Percentiles rank a stretch among this genome's conserved stretches.
Evolutionary conservation across 2,113 vertebrate genomes (phyloP).

Genomic region (Chaetodon auriga): DNA sequence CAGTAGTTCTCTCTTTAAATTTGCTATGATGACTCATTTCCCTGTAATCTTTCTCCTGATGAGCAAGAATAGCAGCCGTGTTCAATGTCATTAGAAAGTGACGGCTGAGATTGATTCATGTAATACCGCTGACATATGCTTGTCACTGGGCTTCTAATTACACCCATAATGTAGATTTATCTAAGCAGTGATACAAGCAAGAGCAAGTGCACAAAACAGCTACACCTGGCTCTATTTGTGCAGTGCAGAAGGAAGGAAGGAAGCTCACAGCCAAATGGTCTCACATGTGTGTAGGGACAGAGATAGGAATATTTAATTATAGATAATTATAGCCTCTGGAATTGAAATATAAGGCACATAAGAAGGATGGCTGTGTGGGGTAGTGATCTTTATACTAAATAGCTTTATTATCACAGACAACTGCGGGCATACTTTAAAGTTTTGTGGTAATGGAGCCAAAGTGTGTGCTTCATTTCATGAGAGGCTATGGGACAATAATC

Average conservation of each 20-base stretch:
- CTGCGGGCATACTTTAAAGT: conserved; percentile 22
- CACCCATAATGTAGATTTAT: conserved; percentile 72
- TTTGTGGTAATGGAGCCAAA: conserved; percentile 42
- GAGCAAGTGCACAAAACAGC: conserved; percentile 3
- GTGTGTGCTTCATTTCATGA: conserved; percentile 33
- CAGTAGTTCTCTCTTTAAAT: conserved; percentile 22
- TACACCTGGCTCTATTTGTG: conserved; percentile 12
- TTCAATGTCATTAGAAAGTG: conserved; percentile 57
- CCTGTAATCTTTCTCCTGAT: conserved; percentile 37
- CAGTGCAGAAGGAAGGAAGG: background rate
- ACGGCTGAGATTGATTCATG: conserved; percentile 71
- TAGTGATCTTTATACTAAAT: conserved; percentile 47
- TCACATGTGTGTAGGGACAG: background rate
- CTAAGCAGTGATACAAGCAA: conserved; percentile 36
- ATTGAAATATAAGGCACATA: conserved; percentile 54
- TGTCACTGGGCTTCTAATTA: conserved; percentile 68
- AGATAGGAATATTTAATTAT: conserved; percentile 50
- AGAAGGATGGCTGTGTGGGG: conserved; percentile 9
- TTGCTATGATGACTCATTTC: conserved; percentile 47
- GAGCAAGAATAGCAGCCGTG: conserved; percentile 40
- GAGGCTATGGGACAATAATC: conserved; percentile 33
- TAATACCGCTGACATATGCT: conserved; percentile 71
- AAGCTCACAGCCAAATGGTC: conserved; percentile 6
- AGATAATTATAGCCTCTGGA: conserved; percentile 45
- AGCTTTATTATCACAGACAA: conserved; percentile 39